phyloP scores from a whole-genome alignment of 2,797 vertebrate genomes.

The Sebastes kiyomatsui region DNA sequence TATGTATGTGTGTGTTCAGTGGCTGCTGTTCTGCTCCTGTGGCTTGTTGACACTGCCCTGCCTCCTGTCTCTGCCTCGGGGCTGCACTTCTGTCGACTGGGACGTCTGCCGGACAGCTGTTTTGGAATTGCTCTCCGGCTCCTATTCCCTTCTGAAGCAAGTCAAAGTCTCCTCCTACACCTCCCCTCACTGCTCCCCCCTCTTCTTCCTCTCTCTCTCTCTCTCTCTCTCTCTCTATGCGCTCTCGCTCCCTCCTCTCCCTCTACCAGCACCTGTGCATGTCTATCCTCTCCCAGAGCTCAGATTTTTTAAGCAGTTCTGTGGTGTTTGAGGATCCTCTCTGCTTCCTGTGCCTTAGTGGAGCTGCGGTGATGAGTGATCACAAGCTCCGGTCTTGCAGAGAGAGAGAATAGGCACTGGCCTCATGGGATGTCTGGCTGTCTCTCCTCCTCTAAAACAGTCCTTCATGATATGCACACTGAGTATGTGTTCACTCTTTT shows the following conservation, averaged over 20 bases:
- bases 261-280: slow-evolving; percentile 76
- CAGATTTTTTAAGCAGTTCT: slow-evolving; percentile 40
- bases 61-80: slow-evolving; percentile 64
- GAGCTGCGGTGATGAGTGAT: slow-evolving; percentile 44
- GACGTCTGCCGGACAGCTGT: slow-evolving; percentile 85
- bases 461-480: slow-evolving; percentile 7
- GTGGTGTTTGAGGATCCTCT: slow-evolving; percentile 49
- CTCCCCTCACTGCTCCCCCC: slow-evolving; percentile 37
- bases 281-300: slow-evolving; percentile 57
- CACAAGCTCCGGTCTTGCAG: slow-evolving; percentile 15
- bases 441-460: slow-evolving; percentile 27
- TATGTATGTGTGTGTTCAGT: slow-evolving; percentile 36
- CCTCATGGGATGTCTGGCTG: slow-evolving; percentile 44
- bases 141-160: slow-evolving; percentile 70
- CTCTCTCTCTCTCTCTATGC: slow-evolving; percentile 30
- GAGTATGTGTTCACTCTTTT: background rate
- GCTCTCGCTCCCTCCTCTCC: slow-evolving; percentile 3
- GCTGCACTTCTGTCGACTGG: slow-evolving; percentile 70
- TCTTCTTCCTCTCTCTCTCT: slow-evolving; percentile 17
- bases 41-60: slow-evolving; percentile 67
- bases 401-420: slow-evolving; percentile 17
- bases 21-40: slow-evolving; percentile 56
- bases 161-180: slow-evolving; percentile 79
- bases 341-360: slow-evolving; percentile 41
- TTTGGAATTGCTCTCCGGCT: slow-evolving; percentile 79